Conservation (phyloP, 2,113 vertebrate species). For the Callipepla squamata region DNA sequence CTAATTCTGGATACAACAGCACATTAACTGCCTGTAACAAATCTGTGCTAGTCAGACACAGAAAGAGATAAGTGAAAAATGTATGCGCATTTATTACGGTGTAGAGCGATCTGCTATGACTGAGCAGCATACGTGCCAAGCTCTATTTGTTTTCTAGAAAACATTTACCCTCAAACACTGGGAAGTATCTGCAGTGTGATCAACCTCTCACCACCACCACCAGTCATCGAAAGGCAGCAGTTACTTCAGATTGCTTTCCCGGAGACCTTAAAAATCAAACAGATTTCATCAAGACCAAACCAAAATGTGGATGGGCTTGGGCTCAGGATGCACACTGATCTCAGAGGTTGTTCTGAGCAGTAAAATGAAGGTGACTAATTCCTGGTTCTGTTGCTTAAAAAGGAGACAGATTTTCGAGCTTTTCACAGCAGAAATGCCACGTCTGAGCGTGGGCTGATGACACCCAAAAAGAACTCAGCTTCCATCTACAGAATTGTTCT, state of each 20-base stretch:
- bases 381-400: background rate
- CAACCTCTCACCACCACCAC: background rate
- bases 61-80: background rate
- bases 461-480: accelerated
- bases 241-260: background rate
- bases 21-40: background rate
- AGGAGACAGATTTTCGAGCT: background rate
- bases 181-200: background rate
- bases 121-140: background rate
- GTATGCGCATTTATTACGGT: background rate
- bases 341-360: background rate
- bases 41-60: background rate
- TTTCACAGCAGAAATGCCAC: background rate
- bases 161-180: background rate
- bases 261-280: background rate
- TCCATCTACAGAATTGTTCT: background rate
- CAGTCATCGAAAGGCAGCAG: background rate
- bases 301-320: accelerated
- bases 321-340: background rate
- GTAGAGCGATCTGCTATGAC: background rate
- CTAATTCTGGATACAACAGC: background rate
- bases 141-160: slow-evolving; percentile 5
- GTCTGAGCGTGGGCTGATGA: background rate
- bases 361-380: background rate
- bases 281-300: background rate